Evolutionary conservation across 1,140 invertebrate genomes (phyloP), one percentile per base, ranked within the genome.

Genomic region (Ceratina australensis): DNA sequence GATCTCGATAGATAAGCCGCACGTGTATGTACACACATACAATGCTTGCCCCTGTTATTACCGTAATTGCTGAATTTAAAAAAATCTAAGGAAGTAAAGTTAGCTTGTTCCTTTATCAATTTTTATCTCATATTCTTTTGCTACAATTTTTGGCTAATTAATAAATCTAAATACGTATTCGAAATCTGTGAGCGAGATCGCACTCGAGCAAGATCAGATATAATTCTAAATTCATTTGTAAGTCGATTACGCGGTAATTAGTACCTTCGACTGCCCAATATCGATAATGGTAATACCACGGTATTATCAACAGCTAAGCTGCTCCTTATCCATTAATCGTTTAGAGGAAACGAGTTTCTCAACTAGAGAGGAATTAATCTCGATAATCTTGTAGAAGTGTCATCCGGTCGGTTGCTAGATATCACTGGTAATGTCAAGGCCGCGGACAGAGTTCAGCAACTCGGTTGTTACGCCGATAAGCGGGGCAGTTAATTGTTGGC

Each of bases 401-500:
- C 56, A 0, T 49, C 26, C 4, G 2, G 3, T 18, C 67, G 8
- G 1, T 10, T 18, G 24, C 24, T 16, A 33, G 15, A 15, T 12
- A 33, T 16, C 22, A 18, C n/a, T 56, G 52, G 52, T 54, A 20
- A 28, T 50, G 60, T 57, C 59, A 72, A 65, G 76, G 59, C 3
- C 71, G 12, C 7, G 16, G 3, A n/a, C 12, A 22, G 7, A 56
- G 75, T 63, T 78, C 28, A 59, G 33, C 33, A 42, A 42, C 33
- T 42, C 22, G 42, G 12, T 24, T 3, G 42, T 54, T 20, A 24
- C 22, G 12, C 24, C 67, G 78, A 76, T 77, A 80, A 83, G 80
- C 66, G 54, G 33, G 33, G 5, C 33, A 42, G 33, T 24, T 71
- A 84, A 86, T 86, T 85, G 71, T 85, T 82, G 13, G 16, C 75